These are phyloP conservation scores for Tetrax tetrax DNA, from an alignment of 2,113 vertebrate genomes.

Conservation along the genomic window DNA sequence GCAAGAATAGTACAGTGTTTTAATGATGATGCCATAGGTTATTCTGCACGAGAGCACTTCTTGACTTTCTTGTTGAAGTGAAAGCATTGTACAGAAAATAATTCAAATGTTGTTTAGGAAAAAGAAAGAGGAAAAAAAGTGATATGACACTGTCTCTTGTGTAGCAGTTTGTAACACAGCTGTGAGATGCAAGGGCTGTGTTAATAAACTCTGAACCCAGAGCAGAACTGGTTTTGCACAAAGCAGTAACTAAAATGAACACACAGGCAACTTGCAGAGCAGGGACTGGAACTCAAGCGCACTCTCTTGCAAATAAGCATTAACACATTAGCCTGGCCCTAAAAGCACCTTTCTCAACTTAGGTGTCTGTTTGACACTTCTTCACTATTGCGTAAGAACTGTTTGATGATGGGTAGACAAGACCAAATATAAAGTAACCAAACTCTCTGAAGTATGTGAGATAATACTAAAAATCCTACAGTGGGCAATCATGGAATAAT, in stretches of 20 bases:
- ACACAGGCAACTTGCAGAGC: accelerated
- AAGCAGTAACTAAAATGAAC: not conserved
- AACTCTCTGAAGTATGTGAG: not conserved
- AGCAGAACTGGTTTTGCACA: not conserved
- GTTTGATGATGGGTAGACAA: not conserved
- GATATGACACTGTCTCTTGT: not conserved
- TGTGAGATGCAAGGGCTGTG: not conserved
- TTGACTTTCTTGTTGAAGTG: not conserved
- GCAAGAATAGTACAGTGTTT: not conserved
- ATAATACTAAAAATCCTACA: not conserved
- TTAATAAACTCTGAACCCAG: not conserved
- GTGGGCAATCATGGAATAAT: not conserved
- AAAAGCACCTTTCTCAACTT: not conserved
- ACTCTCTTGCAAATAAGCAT: not conserved
- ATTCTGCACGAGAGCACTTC: not conserved
- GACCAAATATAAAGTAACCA: not conserved
- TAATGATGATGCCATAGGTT: not conserved
- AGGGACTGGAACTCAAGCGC: not conserved
- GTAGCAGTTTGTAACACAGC: not conserved
- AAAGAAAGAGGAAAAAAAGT: not conserved
- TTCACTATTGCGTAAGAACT: not conserved
- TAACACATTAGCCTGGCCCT: not conserved
- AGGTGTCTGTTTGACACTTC: not conserved
- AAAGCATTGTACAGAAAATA: not conserved
- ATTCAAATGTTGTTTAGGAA: not conserved